Base-by-base conservation (phyloP, 2,113 vertebrate genomes). In the Aplodontia rufa region DNA sequence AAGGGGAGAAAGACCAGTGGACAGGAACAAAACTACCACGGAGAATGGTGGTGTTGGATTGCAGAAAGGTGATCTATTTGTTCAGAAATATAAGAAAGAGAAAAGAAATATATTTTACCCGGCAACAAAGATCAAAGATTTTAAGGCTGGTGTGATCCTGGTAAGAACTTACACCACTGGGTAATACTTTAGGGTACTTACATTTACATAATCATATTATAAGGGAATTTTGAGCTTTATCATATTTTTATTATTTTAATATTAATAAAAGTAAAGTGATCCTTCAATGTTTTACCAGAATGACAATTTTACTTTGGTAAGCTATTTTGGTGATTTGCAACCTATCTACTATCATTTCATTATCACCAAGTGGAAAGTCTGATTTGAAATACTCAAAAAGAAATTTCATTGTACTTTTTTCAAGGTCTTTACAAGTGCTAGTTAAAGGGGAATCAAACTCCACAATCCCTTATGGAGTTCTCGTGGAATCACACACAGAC, bases 321-420 rank as follows among this genome's bases (percentile, higher is more conserved):
- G 81, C 72, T 89, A 49, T 83, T 93, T 83, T 82, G 62, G 66
- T 96, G 35, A 84, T 87, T 79, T 87, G 19, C 69, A 19, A 17
- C 64, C 22, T 8, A 11, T 91, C 82, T 76, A n/a, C 11, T 89
- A 22, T 78, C 60, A 91, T 84, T 95, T 91, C 2, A 17, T 62
- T 78, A 69, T 75, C 91, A 93, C 10, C n/a, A 76, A 71, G 28
- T 91, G 80, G n/a, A 91, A 75, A 72, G 1, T 89, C 71, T 84
- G 80, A 91, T 79, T 58, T 80, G 80, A 91, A 71, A 83, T 94
- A 89, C 80, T 87, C 82, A 35, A 51, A 69, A 66, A 94, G 14
- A 60, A 26, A 24, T 24, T 62, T 88, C 55, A 40, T 19, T 64
- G 24, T 51, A 12, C 22, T 60, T 74, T 75, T 87, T 64, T 24